A percentile compares a stretch with the other conserved stretches of the same genome.
Conservation (phyloP, 2,888 invertebrate species). For the Oscheius sp. region DNA sequence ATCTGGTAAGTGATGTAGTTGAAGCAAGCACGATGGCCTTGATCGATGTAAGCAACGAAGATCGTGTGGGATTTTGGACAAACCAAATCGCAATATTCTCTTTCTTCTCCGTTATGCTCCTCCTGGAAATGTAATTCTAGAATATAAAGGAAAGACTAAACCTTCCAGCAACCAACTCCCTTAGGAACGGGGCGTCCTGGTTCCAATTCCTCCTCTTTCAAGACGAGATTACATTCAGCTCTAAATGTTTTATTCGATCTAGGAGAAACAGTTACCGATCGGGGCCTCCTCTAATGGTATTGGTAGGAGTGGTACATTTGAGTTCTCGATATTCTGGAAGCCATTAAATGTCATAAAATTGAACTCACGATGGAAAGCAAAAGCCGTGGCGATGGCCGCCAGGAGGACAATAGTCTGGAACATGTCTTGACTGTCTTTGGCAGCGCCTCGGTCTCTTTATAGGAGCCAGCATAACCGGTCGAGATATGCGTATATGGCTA, state of each 20-base stretch:
- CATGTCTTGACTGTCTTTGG: background rate
- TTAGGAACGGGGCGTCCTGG: constrained; percentile 62
- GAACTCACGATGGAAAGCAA: constrained; percentile 14
- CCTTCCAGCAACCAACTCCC: constrained; percentile 66
- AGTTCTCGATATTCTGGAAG: constrained; percentile 64
- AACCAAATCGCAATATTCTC: constrained; percentile 67
- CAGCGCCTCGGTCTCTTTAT: constrained; percentile 11
- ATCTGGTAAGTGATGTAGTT: constrained; percentile 69
- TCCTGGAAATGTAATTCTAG: constrained; percentile 42
- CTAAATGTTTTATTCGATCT: no score
- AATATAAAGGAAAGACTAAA: constrained; percentile 7
- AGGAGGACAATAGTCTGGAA: constrained; percentile 7
- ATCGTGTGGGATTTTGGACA: constrained; percentile 69
- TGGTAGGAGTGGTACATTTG: constrained; percentile 66
- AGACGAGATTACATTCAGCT: constrained; percentile 62
- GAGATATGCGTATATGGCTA: constrained; percentile 8
- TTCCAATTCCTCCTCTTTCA: constrained; percentile 62
- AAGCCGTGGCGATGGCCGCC: constrained; percentile 5
- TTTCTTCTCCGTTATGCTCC: constrained; percentile 63
- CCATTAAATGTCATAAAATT: background rate
- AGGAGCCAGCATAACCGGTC: constrained; percentile 18
- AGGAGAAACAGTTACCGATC: constrained; percentile 39
- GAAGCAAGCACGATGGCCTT: constrained; percentile 67
- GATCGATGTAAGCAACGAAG: constrained; percentile 60
- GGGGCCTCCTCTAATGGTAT: constrained; percentile 60